Evolutionary conservation across 2,888 invertebrate species (phyloP).

Genomic region (Chaetogeoica ovagalla): DNA sequence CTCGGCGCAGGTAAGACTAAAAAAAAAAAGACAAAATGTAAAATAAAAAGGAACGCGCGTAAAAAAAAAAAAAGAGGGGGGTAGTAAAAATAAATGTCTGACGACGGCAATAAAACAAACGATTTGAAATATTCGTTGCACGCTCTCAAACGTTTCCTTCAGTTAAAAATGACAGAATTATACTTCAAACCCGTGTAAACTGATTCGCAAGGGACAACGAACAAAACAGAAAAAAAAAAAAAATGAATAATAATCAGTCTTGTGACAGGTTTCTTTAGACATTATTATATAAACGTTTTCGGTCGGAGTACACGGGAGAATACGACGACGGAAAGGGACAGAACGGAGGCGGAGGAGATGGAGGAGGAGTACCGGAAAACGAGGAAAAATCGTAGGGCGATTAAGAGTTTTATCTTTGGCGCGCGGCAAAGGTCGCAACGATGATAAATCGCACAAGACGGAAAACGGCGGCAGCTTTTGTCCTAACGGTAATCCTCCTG

Average conservation of each 20-base stretch:
- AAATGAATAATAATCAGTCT: conserved; percentile 53
- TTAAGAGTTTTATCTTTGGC: conserved; percentile 52
- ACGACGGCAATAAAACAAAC: conserved; percentile 42
- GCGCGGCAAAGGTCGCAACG: conserved; percentile 41
- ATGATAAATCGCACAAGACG: conserved; percentile 48
- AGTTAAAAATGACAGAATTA: conserved; percentile 51
- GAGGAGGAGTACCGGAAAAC: conserved; percentile 22
- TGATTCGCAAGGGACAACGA: conserved; percentile 34
- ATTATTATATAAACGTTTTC: conserved; percentile 50
- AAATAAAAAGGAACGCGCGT: not conserved
- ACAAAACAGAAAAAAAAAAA: conserved; percentile 13
- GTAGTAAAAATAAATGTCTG: conserved; percentile 40
- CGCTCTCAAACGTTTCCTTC: conserved; percentile 32
- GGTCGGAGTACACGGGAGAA: not conserved
- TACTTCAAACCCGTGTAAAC: conserved; percentile 42
- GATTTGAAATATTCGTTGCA: conserved; percentile 47
- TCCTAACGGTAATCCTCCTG: conserved; percentile 47
- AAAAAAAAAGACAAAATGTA: not conserved
- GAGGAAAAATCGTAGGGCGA: conserved; percentile 52
- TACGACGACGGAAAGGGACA: not conserved
- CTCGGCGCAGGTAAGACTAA: conserved; percentile 1
- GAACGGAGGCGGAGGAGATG: not conserved
- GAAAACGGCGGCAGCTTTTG: conserved; percentile 38
- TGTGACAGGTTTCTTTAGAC: conserved; percentile 31
- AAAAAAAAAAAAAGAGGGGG: not conserved